Base-by-base conservation (phyloP, 2,113 vertebrate species). In the Nibea coibor region DNA sequence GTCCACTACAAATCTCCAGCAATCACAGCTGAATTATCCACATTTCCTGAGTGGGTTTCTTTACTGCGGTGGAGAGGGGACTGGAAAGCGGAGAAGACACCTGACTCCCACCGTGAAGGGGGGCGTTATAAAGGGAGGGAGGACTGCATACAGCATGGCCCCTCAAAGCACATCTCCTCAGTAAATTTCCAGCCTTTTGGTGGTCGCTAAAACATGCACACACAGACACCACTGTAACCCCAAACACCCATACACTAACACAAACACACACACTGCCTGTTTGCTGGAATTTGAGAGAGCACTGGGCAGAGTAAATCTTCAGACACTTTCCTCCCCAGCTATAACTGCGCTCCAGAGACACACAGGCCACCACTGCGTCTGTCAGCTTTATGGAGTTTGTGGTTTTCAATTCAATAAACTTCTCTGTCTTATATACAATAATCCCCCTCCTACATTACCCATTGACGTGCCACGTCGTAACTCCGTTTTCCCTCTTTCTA, bases 121-220 rank as follows among this genome's bases (percentile, higher is more conserved):
- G 24, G 48, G 54, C 9, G 45, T 72, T 71, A 10, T 66, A 71
- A 53, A 81, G 45, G 67, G 28, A 75, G 59, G 39, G 26, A 85
- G 79, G 65, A 24, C 59, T 72, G 56, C 63, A 26, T 63, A 72
- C 87, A 75, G 86, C 87, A 31, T 57, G 77, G 88, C 80, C 80
- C 74, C 75, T 90, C 53, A 65, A 76, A 75, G 75, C 31, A 83
- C 76, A 89, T 85, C 73, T 78, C 78, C 87, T 87, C 93, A 94
- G 95, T 95, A 96, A 91, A 94, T 95, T 96, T 95, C 95, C 95
- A 96, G 89, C 84, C 85, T 81, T 91, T 88, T 90, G 92, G 93
- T 95, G 92, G 94, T 93, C 89, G 35, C 84, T 86, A 47, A 87
- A 78, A 83, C 85, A 88, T 80, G 81, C 76, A 78, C 87, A 88